Conservation (phyloP, 2,797 vertebrate species). For the Parauchenoglanis punctatus region DNA sequence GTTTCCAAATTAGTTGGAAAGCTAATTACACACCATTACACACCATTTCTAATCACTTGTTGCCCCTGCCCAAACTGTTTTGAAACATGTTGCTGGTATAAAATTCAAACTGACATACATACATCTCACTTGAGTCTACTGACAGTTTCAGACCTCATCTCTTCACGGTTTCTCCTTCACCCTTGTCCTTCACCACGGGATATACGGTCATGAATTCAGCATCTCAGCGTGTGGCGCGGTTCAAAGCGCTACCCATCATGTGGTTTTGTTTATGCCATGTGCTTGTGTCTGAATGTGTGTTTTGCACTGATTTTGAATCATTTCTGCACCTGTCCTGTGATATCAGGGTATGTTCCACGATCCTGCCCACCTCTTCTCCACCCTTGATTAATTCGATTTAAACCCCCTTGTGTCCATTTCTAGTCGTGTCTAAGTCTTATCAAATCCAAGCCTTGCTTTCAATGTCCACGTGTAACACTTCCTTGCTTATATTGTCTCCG, state of each 20-base stretch:
- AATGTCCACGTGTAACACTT: neutral
- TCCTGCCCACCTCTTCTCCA: neutral
- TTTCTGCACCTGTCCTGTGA: neutral
- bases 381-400: neutral
- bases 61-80: too few relatives aligned
- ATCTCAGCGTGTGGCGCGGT: neutral
- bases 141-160: neutral
- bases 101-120: too few relatives aligned
- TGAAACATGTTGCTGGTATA: too few relatives aligned
- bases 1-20: too few relatives aligned
- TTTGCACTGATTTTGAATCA: neutral
- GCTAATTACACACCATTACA: too few relatives aligned
- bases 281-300: neutral
- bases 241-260: neutral
- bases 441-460: neutral
- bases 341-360: neutral
- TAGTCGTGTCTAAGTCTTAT: neutral
- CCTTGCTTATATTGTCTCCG: neutral
- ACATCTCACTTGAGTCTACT: neutral
- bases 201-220: neutral
- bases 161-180: neutral
- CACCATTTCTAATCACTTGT: too few relatives aligned
- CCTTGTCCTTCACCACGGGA: neutral
- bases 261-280: neutral
- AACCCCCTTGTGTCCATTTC: neutral